Evolutionary conservation across 2,113 vertebrate species (phyloP).

Genomic region (Delphinus delphis): DNA sequence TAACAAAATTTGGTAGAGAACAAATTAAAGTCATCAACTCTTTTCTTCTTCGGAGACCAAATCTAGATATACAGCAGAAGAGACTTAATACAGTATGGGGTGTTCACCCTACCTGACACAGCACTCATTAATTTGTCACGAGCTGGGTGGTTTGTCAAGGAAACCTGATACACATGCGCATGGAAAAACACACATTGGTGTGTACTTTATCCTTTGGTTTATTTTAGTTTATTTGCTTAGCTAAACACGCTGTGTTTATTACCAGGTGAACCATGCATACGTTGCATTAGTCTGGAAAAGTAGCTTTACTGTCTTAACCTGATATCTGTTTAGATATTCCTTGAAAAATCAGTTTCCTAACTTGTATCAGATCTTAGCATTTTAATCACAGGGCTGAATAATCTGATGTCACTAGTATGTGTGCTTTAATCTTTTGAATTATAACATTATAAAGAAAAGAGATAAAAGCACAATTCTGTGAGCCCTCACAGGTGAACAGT

Average conservation of each 20-base stretch:
- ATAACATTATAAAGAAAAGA: background rate
- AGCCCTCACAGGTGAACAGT: background rate
- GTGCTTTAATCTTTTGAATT: background rate
- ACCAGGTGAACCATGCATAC: background rate
- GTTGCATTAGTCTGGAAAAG: background rate
- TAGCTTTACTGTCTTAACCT: background rate
- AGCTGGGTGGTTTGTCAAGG: background rate
- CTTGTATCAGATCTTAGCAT: background rate
- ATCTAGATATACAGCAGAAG: background rate
- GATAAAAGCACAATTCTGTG: background rate
- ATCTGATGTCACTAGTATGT: background rate
- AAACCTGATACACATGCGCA: background rate
- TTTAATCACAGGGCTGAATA: background rate
- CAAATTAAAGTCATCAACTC: background rate
- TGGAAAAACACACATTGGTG: slow-evolving; percentile 49
- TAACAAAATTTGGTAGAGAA: background rate
- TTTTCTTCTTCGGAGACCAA: background rate
- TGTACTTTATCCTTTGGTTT: slow-evolving; percentile 14
- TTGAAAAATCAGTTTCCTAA: background rate
- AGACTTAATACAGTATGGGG: background rate
- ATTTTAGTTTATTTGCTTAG: slow-evolving; percentile 20
- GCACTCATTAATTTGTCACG: slow-evolving; percentile 7
- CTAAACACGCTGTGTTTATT: background rate
- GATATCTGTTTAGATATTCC: background rate
- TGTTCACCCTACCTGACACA: background rate